These are phyloP conservation scores for Nomada ferruginata DNA, from an alignment of 2,888 invertebrate genomes.

Conservation along the genomic window DNA sequence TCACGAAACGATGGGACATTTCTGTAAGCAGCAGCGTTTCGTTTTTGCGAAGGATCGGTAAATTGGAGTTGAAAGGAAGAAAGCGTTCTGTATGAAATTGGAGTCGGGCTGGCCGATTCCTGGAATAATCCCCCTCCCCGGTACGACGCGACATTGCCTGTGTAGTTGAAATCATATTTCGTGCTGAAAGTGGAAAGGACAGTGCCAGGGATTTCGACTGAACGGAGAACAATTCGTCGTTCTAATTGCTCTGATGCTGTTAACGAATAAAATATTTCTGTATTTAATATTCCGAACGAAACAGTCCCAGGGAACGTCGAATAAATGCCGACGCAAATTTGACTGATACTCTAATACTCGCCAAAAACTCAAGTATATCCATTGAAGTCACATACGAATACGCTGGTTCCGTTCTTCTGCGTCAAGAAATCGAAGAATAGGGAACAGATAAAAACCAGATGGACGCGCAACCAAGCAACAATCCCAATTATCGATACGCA, in stretches of 20 bases:
- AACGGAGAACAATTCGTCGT: neutral
- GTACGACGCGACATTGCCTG: neutral
- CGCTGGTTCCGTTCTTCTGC: neutral
- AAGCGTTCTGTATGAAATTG: conserved; percentile 17
- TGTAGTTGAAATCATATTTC: neutral
- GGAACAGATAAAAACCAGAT: neutral
- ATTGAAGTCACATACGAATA: no score
- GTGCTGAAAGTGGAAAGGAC: neutral
- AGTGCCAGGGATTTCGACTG: neutral
- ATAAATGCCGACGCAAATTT: no score
- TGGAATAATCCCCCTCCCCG: neutral
- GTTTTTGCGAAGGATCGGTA: conserved; percentile 15
- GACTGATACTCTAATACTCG: no score
- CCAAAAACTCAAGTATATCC: no score
- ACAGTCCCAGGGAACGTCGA: no score
- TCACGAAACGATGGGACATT: neutral
- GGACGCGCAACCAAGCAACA: conserved; percentile 5
- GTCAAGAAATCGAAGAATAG: neutral
- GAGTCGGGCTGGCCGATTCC: conserved; percentile 9
- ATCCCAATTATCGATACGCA: conserved; percentile 11
- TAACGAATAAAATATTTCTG: conserved; percentile 2
- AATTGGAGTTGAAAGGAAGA: neutral
- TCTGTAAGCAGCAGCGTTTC: conserved; percentile 3
- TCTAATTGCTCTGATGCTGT: neutral
- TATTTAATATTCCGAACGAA: neutral